phyloP scores from a whole-genome alignment of 2,888 invertebrate genomes.

The Danaus chrysippus region DNA sequence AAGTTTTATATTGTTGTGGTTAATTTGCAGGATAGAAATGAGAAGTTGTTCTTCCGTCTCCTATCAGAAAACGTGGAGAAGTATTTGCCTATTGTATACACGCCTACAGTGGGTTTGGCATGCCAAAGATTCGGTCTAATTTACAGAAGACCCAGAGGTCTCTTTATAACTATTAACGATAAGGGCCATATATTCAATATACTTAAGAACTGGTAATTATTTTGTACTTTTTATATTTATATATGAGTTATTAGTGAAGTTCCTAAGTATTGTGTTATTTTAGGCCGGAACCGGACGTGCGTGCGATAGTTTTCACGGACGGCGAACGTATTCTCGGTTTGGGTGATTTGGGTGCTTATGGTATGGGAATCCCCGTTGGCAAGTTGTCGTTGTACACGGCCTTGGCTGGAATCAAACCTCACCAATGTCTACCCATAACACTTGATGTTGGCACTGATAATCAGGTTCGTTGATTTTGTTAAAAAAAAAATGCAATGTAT shows the following conservation, averaged over 20 bases:
- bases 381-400: slow-evolving; percentile 98
- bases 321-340: slow-evolving; percentile 98
- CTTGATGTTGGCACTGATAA: slow-evolving; percentile 98
- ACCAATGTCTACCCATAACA: slow-evolving; percentile 95
- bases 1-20: slow-evolving; percentile 25
- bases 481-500: too few relatives aligned
- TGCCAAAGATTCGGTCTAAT: slow-evolving; percentile 98
- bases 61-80: slow-evolving; percentile 95
- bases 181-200: slow-evolving; percentile 95
- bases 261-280: slow-evolving; percentile 15
- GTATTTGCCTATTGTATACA: slow-evolving; percentile 98
- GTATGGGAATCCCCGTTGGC: slow-evolving; percentile 99
- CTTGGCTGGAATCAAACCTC: slow-evolving; percentile 97
- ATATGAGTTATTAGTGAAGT: neutral
- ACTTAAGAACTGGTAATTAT: slow-evolving; percentile 91
- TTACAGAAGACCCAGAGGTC: slow-evolving; percentile 94
- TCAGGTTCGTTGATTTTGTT: slow-evolving; percentile 70
- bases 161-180: slow-evolving; percentile 97
- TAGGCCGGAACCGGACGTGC: slow-evolving; percentile 91
- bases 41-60: slow-evolving; percentile 96
- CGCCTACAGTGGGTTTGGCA: slow-evolving; percentile 97
- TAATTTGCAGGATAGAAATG: slow-evolving; percentile 92
- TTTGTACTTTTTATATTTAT: slow-evolving; percentile 2
- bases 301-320: slow-evolving; percentile 95
- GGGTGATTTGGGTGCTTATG: slow-evolving; percentile 97